phyloP scores from a whole-genome alignment of 2,113 vertebrate genomes.

The Aepyceros melampus region DNA sequence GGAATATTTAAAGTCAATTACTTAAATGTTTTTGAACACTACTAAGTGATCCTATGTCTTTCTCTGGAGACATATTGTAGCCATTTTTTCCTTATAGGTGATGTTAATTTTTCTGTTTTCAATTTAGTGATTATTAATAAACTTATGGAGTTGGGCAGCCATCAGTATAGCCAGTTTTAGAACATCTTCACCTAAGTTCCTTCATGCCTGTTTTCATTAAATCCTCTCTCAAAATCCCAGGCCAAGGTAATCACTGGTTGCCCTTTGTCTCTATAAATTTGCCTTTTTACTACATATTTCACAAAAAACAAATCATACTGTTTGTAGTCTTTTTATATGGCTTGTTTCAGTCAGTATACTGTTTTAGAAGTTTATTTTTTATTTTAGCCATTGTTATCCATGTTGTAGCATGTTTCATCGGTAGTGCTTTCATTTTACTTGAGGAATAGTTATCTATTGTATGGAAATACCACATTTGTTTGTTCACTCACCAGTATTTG shows the following conservation, averaged over 20 bases:
- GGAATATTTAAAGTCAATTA: neutral
- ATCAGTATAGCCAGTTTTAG: neutral
- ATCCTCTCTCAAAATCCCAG: neutral
- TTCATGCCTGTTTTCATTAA: neutral
- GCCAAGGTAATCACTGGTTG: neutral
- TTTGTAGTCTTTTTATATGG: neutral
- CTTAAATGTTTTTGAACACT: neutral
- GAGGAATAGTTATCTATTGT: neutral
- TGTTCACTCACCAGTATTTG: neutral
- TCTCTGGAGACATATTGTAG: neutral
- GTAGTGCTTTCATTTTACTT: neutral
- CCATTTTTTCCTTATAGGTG: neutral
- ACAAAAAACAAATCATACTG: neutral
- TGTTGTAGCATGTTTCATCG: neutral
- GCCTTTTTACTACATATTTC: neutral
- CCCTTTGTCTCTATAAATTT: neutral
- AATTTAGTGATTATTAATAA: neutral
- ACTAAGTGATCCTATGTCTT: neutral
- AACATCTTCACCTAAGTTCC: neutral
- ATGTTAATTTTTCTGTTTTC: neutral
- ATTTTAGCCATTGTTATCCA: neutral
- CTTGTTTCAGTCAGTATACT: neutral
- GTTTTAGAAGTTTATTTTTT: neutral
- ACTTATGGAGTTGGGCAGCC: neutral
- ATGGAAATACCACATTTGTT: neutral